Base-by-base conservation (phyloP, 1,140 invertebrate genomes). In the Asobara japonica region DNA sequence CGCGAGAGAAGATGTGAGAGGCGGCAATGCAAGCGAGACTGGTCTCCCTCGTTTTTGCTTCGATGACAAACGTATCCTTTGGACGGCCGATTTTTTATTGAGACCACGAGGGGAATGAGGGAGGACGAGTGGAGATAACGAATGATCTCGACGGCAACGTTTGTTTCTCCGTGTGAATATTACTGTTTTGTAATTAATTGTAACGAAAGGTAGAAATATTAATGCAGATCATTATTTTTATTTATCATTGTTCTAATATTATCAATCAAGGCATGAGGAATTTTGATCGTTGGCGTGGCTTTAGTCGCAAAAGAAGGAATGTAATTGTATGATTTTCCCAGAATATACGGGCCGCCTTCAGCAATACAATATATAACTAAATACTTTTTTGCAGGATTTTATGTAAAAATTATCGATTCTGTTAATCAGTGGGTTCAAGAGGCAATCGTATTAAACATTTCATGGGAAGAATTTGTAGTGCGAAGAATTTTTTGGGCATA, bases 131-230 rank as follows among this genome's bases (percentile, higher is more conserved):
- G 36, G 51, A 61, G 66, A 65, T 72, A 72, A 72, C 71, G 71
- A 67, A 51, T 31, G 66, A 72, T 66, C 68, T 75, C 75, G 29
- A 31, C 71, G 41, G 69, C 76, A 77, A 79, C 81, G 80, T 83
- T 83, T 81, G 79, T 84, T 82, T 76, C 73, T 76, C 48, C 66
- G 56, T 76, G 72, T 36, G 75, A 78, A 76, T 78, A 76, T 76
- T 74, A 76, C 77, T 79, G 78, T 72, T 77, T 36, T 71, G 29
- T 76, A 67, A 74, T 82, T 79, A 84, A 83, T 83, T n/a, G 60
- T 62, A 13, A 29, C 13, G 56, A 13, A n/a, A 16, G 29, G 27
- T 13, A 62, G 30, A 62, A 62, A 31, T 16, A 0, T 30, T 31
- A 27, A 13, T 27, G 20, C 51, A 27, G 25, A 20, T 20, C 20